phyloP scores from a whole-genome alignment of 2,888 invertebrate genomes.

The Chorisops tibialis region DNA sequence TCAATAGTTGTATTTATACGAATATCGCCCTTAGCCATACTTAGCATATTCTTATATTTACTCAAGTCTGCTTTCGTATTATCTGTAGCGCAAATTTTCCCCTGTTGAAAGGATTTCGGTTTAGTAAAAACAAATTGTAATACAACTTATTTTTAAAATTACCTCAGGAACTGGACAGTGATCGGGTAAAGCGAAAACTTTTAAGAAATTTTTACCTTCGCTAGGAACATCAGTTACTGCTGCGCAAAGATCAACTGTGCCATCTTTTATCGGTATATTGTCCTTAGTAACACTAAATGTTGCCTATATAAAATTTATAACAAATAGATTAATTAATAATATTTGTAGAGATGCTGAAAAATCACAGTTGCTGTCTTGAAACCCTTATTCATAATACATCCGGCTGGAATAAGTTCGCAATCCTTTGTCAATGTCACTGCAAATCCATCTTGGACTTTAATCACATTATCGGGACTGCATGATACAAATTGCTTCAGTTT shows the following conservation, averaged over 20 bases:
- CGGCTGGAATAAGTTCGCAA: constrained; percentile 51
- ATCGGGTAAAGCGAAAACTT: constrained; percentile 49
- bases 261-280: constrained; percentile 50
- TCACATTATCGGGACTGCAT: constrained; percentile 44
- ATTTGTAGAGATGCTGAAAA: no score
- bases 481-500: constrained; percentile 44
- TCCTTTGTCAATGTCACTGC: constrained; percentile 47
- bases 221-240: constrained; percentile 35
- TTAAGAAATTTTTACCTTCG: constrained; percentile 43
- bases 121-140: background rate
- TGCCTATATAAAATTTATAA: constrained; percentile 33
- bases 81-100: constrained; percentile 47
- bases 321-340: background rate
- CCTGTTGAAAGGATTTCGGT: constrained; percentile 37
- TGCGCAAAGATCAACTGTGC: constrained; percentile 51
- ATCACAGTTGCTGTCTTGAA: constrained; percentile 48
- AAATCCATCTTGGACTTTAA: constrained; percentile 43
- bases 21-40: constrained; percentile 50
- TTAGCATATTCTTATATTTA: constrained; percentile 52
- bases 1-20: constrained; percentile 46
- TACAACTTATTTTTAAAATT: constrained; percentile 6
- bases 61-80: constrained; percentile 47
- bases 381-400: constrained; percentile 50
- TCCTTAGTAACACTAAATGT: constrained; percentile 50
- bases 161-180: constrained; percentile 52